Evolutionary conservation across 2,888 invertebrate species (phyloP).

Genomic region (Zygaena filipendulae): DNA sequence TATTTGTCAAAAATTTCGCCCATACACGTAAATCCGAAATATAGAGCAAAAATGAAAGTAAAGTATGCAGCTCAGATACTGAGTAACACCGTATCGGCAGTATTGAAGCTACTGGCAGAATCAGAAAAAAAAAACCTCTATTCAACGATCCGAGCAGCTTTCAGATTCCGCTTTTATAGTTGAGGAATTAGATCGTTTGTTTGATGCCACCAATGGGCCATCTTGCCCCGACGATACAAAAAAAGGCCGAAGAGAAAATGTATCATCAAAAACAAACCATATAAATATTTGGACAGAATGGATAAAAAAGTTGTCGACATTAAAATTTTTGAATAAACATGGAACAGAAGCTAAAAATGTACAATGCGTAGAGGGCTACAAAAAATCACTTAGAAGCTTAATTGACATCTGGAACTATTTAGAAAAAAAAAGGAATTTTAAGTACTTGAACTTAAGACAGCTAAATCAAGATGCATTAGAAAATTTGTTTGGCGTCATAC

Average conservation of each 20-base stretch:
- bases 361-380: slow-evolving; percentile 9
- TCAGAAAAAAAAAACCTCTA: not conserved
- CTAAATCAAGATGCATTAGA: slow-evolving; percentile 13
- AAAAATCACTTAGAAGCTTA: slow-evolving; percentile 5
- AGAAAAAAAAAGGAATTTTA: slow-evolving; percentile 2
- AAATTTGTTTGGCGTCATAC: slow-evolving; percentile 13
- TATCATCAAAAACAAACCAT: slow-evolving; percentile 9
- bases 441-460: slow-evolving; percentile 11
- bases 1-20: slow-evolving; percentile 1
- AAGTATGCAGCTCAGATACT: slow-evolving; percentile 14
- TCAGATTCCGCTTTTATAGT: slow-evolving; percentile 10
- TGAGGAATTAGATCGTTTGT: slow-evolving; percentile 10
- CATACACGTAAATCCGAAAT: slow-evolving; percentile 4
- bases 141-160: not conserved
- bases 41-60: slow-evolving; percentile 12
- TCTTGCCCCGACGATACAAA: slow-evolving; percentile 10
- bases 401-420: slow-evolving; percentile 6
- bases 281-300: slow-evolving; percentile 6
- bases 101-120: slow-evolving; percentile 10
- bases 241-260: slow-evolving; percentile 14
- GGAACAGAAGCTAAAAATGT: slow-evolving; percentile 4
- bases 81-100: slow-evolving; percentile 13
- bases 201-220: slow-evolving; percentile 16
- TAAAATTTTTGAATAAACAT: slow-evolving; percentile 7
- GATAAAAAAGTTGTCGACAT: slow-evolving; percentile 6